These are phyloP conservation scores for Ctenochaetus hawaiiensis DNA, from an alignment of 2,797 vertebrate genomes.

Conservation along the genomic window DNA sequence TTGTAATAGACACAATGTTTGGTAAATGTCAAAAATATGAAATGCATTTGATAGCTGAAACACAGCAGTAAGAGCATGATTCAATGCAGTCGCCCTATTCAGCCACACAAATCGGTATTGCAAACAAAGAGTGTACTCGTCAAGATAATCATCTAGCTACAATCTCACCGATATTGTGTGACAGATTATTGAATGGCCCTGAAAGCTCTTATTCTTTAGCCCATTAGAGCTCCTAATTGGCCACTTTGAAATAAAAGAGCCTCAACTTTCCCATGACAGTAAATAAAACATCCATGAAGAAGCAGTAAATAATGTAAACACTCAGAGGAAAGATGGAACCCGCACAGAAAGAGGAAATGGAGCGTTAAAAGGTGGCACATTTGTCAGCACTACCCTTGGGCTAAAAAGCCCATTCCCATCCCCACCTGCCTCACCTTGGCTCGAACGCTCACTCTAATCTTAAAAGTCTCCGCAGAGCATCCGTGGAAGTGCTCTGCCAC, in stretches of 20 bases:
- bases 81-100: background rate
- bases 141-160: background rate
- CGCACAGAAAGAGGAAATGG: constrained; percentile 74
- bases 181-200: constrained; percentile 26
- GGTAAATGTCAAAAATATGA: constrained; percentile 24
- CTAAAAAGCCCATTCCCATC: constrained; percentile 54
- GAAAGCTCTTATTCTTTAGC: constrained; percentile 16
- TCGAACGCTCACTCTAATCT: constrained; percentile 5
- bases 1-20: background rate
- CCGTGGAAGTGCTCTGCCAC: constrained; percentile 14
- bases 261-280: constrained; percentile 59
- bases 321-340: constrained; percentile 55
- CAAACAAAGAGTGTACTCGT: background rate
- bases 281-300: constrained; percentile 74
- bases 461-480: constrained; percentile 30
- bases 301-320: constrained; percentile 81
- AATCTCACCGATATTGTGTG: constrained; percentile 1
- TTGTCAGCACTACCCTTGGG: constrained; percentile 71
- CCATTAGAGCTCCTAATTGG: constrained; percentile 51
- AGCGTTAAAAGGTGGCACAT: constrained; percentile 75
- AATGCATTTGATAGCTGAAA: constrained; percentile 14
- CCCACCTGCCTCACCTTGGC: constrained; percentile 31
- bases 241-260: constrained; percentile 32
- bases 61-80: constrained; percentile 7
- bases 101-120: constrained; percentile 3